Conservation (phyloP, 1,140 invertebrate genomes). For the Hetaerina americana region DNA sequence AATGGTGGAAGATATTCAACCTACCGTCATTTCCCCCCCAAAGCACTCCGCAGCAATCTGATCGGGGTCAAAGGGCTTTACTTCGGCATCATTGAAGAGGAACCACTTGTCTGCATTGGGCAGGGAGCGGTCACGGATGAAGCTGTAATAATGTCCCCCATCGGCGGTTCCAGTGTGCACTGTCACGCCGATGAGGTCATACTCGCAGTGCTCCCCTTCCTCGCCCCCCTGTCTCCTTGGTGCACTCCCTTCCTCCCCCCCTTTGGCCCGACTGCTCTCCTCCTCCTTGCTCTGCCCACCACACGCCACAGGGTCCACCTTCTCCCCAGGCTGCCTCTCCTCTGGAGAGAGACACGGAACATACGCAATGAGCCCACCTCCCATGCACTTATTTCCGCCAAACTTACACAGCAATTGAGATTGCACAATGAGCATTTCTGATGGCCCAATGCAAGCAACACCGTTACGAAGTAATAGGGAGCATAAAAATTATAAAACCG, state of each 20-base stretch:
- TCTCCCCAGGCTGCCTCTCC: conserved; percentile 29
- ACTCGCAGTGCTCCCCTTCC: conserved; percentile 53
- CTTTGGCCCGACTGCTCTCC: conserved; percentile 20
- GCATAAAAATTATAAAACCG: too few relatives aligned
- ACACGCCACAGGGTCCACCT: conserved; percentile 21
- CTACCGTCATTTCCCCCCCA: conserved; percentile 89
- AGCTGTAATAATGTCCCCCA: conserved; percentile 93
- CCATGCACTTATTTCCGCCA: too few relatives aligned
- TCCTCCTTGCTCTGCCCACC: conserved; percentile 14
- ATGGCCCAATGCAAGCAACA: too few relatives aligned
- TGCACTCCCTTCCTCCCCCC: conserved; percentile 25
- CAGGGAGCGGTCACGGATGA: conserved; percentile 61
- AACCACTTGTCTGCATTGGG: conserved; percentile 76
- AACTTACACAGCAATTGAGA: too few relatives aligned
- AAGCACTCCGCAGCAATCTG: conserved; percentile 91
- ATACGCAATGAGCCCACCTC: too few relatives aligned
- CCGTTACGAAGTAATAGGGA: too few relatives aligned
- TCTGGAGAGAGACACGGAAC: too few relatives aligned
- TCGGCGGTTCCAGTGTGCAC: conserved; percentile 94
- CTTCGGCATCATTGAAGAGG: conserved; percentile 91
- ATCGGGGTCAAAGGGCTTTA: conserved; percentile 87
- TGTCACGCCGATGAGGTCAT: conserved; percentile 89
- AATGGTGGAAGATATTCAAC: too few relatives aligned
- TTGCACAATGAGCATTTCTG: too few relatives aligned
- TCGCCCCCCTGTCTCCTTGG: conserved; percentile 13